phyloP scores from a whole-genome alignment of 1,140 invertebrate genomes.

The Antheraea mylitta region DNA sequence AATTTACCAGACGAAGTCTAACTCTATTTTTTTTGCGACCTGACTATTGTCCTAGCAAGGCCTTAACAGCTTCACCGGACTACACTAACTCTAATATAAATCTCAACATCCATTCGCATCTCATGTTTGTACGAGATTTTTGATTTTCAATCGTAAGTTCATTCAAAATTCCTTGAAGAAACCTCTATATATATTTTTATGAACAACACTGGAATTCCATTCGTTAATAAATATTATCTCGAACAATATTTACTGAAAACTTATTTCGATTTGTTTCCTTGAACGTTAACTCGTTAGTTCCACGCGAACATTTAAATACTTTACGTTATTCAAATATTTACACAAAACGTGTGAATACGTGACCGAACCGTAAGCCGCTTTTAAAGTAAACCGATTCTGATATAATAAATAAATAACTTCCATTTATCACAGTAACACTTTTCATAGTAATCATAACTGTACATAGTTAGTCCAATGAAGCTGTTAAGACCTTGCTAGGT shows the following conservation, averaged over 20 bases:
- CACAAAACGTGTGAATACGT: background rate
- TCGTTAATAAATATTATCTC: background rate
- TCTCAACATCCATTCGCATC: too few species aligned
- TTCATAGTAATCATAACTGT: background rate
- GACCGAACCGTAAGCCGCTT: background rate
- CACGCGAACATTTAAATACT: background rate
- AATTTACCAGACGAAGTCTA: too few species aligned
- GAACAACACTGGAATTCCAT: background rate
- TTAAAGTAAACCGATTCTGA: background rate
- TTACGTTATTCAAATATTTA: constrained; percentile 3
- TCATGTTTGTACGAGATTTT: background rate
- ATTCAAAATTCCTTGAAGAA: too few species aligned
- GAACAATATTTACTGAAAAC: background rate
- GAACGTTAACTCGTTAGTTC: background rate
- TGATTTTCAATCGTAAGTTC: background rate
- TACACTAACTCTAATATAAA: too few species aligned
- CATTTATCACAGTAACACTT: background rate
- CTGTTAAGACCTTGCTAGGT: too few species aligned
- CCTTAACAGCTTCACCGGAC: too few species aligned
- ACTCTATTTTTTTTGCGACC: too few species aligned
- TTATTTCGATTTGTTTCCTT: background rate
- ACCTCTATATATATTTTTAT: too few species aligned
- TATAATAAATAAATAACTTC: background rate
- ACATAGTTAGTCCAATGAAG: background rate
- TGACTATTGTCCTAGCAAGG: too few species aligned